A percentile compares a stretch with the other conserved stretches of the same genome.
These are phyloP conservation scores for Astyanax mexicanus DNA, from an alignment of 2,797 vertebrate genomes.

Conservation along the genomic window DNA sequence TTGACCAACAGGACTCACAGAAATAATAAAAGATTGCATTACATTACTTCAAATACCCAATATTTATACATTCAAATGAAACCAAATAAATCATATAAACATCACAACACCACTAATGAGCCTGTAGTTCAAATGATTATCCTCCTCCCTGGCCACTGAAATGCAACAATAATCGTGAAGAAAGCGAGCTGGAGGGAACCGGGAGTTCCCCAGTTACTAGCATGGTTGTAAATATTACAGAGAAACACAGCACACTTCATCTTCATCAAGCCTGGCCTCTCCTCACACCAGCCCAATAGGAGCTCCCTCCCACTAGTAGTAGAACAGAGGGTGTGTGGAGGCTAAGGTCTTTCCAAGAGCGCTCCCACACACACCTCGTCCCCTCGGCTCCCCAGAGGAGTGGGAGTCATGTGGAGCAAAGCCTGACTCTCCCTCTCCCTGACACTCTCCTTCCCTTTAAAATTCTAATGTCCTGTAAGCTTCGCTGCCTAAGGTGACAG, in stretches of 20 bases:
- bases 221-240: constrained; percentile 5
- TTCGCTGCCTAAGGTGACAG: constrained; percentile 16
- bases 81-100: too few species aligned
- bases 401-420: constrained; percentile 47
- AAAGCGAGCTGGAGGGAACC: background rate
- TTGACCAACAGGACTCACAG: too few species aligned
- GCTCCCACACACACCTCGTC: constrained; percentile 50
- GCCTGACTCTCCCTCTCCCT: constrained; percentile 47
- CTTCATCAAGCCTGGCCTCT: constrained; percentile 22
- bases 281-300: constrained; percentile 14
- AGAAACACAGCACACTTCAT: constrained; percentile 20
- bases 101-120: background rate
- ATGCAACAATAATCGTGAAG: background rate
- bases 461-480: constrained; percentile 28
- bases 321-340: constrained; percentile 52
- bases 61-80: too few species aligned
- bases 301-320: constrained; percentile 51
- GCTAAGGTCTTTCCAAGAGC: constrained; percentile 49
- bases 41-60: too few species aligned
- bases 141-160: background rate
- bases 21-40: too few species aligned
- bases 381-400: constrained; percentile 19
- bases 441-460: constrained; percentile 38
- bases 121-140: background rate
- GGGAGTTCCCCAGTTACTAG: background rate